A percentile compares a stretch with the other conserved stretches of the same genome.
These are phyloP conservation scores for Trachemys scripta DNA, from an alignment of 2,113 vertebrate species.

Conservation along the genomic window DNA sequence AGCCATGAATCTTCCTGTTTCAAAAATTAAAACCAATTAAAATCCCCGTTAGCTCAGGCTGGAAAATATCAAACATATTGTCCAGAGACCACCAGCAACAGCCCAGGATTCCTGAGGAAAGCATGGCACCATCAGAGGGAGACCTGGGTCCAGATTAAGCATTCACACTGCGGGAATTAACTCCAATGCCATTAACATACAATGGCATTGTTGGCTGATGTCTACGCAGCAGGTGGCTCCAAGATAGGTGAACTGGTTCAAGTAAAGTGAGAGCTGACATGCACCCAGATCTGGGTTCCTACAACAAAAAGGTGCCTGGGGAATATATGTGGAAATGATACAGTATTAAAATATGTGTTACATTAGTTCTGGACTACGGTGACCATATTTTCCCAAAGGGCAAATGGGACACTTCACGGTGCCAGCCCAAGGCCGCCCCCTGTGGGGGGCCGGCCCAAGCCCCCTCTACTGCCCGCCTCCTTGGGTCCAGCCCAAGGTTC, in stretches of 20 bases:
- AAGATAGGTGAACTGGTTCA: not conserved
- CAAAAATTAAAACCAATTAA: not conserved
- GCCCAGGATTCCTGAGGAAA: not conserved
- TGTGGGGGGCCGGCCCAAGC: too few species aligned
- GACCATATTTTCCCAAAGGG: too few species aligned
- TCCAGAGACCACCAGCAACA: not conserved
- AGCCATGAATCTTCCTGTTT: fast-evolving
- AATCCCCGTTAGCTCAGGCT: not conserved
- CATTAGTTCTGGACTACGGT: too few species aligned
- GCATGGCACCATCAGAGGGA: fast-evolving
- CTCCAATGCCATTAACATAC: not conserved
- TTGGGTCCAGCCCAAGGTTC: too few species aligned
- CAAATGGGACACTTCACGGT: too few species aligned
- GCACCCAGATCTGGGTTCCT: not conserved
- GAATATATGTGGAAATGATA: not conserved
- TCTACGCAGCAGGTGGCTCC: not conserved
- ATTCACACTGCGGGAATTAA: not conserved
- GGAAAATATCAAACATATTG: not conserved
- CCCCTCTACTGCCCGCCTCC: too few species aligned
- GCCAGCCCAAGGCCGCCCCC: too few species aligned
- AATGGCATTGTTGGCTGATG: not conserved
- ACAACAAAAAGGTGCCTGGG: not conserved
- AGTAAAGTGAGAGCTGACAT: not conserved
- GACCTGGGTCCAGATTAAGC: not conserved
- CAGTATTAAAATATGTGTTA: not conserved